These are phyloP conservation scores for Eufriesea mexicana DNA, from an alignment of 1,140 invertebrate genomes.

Conservation along the genomic window DNA sequence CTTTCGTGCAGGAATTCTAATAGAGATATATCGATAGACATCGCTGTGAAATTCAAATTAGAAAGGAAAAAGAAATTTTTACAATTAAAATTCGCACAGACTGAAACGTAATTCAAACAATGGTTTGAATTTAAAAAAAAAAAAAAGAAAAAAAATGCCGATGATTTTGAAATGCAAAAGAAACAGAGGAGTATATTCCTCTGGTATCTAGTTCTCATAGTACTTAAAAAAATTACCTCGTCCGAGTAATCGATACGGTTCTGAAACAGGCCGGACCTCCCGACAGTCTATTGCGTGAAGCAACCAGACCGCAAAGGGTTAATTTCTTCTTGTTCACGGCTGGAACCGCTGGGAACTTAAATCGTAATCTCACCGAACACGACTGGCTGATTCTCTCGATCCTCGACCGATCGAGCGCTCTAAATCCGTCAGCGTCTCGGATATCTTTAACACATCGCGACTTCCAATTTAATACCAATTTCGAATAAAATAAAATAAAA, in stretches of 20 bases:
- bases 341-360: slow-evolving; percentile 36
- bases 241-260: background rate
- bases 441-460: background rate
- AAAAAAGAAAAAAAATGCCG: background rate
- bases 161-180: background rate
- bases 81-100: too few relatives aligned
- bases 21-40: too few relatives aligned
- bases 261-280: background rate
- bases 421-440: background rate
- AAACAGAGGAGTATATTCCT: background rate
- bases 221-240: background rate
- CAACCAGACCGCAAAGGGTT: slow-evolving; percentile 16
- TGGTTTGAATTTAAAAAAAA: background rate
- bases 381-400: slow-evolving; percentile 15
- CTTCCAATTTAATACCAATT: background rate
- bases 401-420: background rate
- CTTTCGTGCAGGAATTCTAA: too few relatives aligned
- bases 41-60: too few relatives aligned
- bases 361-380: slow-evolving; percentile 34
- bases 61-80: too few relatives aligned
- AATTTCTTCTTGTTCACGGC: slow-evolving; percentile 19
- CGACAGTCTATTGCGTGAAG: background rate
- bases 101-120: too few relatives aligned
- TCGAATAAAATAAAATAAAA: background rate
- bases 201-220: too few relatives aligned